Conservation (phyloP, 1,140 invertebrate species). For the Hyphantria cunea region DNA sequence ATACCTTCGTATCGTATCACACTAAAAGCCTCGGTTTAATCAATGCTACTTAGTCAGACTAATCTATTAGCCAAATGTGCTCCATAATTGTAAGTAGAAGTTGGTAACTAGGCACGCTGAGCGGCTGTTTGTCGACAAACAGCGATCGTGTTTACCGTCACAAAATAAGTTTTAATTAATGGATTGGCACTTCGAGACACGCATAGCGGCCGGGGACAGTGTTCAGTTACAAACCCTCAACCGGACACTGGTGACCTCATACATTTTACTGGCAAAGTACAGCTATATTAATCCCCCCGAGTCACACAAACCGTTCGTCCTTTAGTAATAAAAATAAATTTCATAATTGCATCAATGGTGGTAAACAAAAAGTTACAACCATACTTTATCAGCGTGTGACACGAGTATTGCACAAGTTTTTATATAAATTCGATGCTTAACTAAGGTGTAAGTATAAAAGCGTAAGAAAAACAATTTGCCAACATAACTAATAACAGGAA, state of each 20-base stretch:
- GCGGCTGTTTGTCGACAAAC: conserved; percentile 44
- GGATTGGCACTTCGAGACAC: conserved; percentile 66
- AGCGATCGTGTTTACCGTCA: conserved; percentile 50
- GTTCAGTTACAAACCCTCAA: conserved; percentile 45
- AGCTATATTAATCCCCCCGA: conserved; percentile 15
- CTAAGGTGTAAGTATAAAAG: conserved; percentile 41
- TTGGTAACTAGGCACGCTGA: conserved; percentile 44
- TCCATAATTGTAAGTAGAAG: conserved; percentile 49
- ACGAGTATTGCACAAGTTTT: conserved; percentile 25
- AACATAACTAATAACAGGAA: conserved; percentile 77
- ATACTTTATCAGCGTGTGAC: conserved; percentile 19
- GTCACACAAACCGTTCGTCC: conserved; percentile 8
- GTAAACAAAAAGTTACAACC: conserved; percentile 19
- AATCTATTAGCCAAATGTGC: conserved; percentile 51
- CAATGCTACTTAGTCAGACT: conserved; percentile 44
- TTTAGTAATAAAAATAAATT: conserved; percentile 23
- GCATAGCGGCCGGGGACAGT: conserved; percentile 46
- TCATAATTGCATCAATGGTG: conserved; percentile 9
- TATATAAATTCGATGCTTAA: conserved; percentile 35
- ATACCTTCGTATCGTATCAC: neutral
- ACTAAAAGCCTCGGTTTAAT: conserved; percentile 7
- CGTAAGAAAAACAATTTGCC: conserved; percentile 70
- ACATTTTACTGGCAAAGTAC: conserved; percentile 24
- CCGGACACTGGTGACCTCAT: conserved; percentile 34
- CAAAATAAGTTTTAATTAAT: conserved; percentile 78